Base-by-base conservation (phyloP, 2,797 vertebrate genomes). In the Brachyalestes nurse region DNA sequence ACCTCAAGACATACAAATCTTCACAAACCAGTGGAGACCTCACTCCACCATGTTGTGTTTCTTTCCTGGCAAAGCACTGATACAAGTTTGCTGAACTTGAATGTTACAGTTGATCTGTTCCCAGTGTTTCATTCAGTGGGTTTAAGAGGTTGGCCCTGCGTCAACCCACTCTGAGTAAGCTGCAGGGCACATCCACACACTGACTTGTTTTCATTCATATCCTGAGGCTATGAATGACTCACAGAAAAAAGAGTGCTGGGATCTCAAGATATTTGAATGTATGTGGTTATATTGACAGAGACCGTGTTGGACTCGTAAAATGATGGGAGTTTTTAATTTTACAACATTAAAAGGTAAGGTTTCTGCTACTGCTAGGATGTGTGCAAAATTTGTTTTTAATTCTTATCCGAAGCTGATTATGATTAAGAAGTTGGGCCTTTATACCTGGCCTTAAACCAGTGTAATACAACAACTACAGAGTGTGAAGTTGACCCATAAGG, bases 201-300 rank as follows among this genome's bases (percentile, higher is more conserved):
- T 77, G 38, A 72, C 67, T 65, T 53, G 57, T 40, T 81, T 70
- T 66, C 55, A 75, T 51, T 81, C 72, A 81, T 34, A 49, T 66
- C 65, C 74, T 55, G 38, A 40, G 42, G 53, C 23, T 61, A 51
- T 69, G 53, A 28, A 72, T 72, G 70, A 34, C 66, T 75, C 28
- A 5, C 65, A 19, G 21, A 40, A 47, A 58, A 67, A 47, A 38
- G 53, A 55, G 12, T 23, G 25, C 40, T 60, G 45, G 28, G 53
- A 60, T 75, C 21, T 3, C 34, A 80, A 74, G 73, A 80, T 74
- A 60, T 70, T 38, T 47, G 6, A 74, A 78, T 62, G 51, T 71
- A 62, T 40, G 25, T 16, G 25, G 40, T n/a, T 28, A 66, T 73
- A 74, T 10, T 72, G 23, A 72, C 16, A 28, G 47, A 28, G 61